A percentile compares a stretch with the other conserved stretches of the same genome.
Evolutionary conservation across 2,113 vertebrate genomes (phyloP).

Genomic region (Spea multiplicata): DNA sequence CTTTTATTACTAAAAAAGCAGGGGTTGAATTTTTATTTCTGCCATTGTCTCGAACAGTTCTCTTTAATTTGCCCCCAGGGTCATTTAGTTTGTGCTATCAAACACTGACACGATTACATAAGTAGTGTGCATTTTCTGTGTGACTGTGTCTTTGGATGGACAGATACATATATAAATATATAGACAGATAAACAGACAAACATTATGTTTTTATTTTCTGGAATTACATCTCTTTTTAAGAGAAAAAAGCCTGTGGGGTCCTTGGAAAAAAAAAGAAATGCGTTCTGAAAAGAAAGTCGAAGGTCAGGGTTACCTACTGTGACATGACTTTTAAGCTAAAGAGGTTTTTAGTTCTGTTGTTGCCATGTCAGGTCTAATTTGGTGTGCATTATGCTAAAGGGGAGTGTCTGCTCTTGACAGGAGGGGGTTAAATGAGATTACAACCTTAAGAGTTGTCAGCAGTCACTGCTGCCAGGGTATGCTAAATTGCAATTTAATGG

Average conservation of each 20-base stretch:
- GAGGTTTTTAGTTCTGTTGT: conserved; percentile 73
- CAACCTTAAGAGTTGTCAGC: conserved; percentile 75
- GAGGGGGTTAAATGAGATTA: conserved; percentile 85
- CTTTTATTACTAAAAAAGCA: conserved; percentile 63
- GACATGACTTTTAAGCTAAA: conserved; percentile 81
- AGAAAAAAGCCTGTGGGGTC: conserved; percentile 55
- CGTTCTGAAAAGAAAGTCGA: conserved; percentile 59
- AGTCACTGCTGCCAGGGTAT: conserved; percentile 66
- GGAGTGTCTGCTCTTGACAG: conserved; percentile 71
- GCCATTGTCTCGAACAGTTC: conserved; percentile 60
- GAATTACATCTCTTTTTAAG: conserved; percentile 41
- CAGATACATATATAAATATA: conserved; percentile 8
- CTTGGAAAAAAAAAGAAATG: conserved; percentile 53
- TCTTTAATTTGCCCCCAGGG: conserved; percentile 75
- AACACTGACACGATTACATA: neutral
- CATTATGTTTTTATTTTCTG: conserved; percentile 10
- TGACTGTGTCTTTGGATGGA: neutral
- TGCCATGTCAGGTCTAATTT: conserved; percentile 79
- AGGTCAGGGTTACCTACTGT: conserved; percentile 76
- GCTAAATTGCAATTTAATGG: conserved; percentile 83
- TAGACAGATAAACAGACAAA: conserved; percentile 1
- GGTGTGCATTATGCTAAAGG: conserved; percentile 67
- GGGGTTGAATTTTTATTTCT: conserved; percentile 60
- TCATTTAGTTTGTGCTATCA: conserved; percentile 27
- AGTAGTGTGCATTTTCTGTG: neutral